A percentile compares a stretch with the other conserved stretches of the same genome.
Conservation (phyloP, 2,797 vertebrate genomes). For the Paedocypris micromegethes region DNA sequence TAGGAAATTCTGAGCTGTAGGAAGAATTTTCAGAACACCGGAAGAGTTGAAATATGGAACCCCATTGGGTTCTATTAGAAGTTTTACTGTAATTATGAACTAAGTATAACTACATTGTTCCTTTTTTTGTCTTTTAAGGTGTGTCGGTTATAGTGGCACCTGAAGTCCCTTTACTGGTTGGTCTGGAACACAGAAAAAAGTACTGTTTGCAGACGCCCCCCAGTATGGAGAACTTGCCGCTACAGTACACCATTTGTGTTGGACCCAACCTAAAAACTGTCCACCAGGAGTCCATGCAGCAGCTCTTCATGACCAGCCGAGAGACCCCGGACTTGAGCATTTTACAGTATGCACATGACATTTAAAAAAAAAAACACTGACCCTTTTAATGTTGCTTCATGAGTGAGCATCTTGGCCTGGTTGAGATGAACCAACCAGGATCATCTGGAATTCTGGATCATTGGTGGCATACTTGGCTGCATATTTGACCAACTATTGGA, state of each 20-base stretch:
- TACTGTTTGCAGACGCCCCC: slow-evolving; percentile 78
- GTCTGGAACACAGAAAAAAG: slow-evolving; percentile 70
- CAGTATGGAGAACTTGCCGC: slow-evolving; percentile 62
- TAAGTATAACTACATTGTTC: neutral
- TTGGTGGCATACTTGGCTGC: too few species aligned
- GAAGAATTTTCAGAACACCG: too few species aligned
- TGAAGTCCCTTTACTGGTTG: slow-evolving; percentile 72
- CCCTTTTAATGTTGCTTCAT: too few species aligned
- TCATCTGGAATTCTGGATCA: too few species aligned
- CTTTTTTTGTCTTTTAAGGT: slow-evolving; percentile 59
- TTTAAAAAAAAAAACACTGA: too few species aligned
- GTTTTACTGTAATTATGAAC: too few species aligned
- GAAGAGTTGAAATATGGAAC: too few species aligned
- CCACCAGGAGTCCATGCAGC: slow-evolving; percentile 62
- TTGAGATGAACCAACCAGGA: too few species aligned
- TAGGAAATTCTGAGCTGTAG: too few species aligned
- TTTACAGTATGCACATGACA: slow-evolving; percentile 61
- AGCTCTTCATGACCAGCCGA: slow-evolving; percentile 55
- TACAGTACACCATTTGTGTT: slow-evolving; percentile 80
- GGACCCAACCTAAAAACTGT: slow-evolving; percentile 66
- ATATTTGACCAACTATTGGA: too few species aligned
- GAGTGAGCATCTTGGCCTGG: too few species aligned
- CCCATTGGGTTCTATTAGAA: too few species aligned
- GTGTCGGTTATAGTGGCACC: slow-evolving; percentile 75
- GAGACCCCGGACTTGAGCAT: slow-evolving; percentile 67